Percentiles rank a stretch among this genome's conserved stretches.
These are phyloP conservation scores for Netelia virgata DNA, from an alignment of 2,888 invertebrate species.

Conservation along the genomic window DNA sequence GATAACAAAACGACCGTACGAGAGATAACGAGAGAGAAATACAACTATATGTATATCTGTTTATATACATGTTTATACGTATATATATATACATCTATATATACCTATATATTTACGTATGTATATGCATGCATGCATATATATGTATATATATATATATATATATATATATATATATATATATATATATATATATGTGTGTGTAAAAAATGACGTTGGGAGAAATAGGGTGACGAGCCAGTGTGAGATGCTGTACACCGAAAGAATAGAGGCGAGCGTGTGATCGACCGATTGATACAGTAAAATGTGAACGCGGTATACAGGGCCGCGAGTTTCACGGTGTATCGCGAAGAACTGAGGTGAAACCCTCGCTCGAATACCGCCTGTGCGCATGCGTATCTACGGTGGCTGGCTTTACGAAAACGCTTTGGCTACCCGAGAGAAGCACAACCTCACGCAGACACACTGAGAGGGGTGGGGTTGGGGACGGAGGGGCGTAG, in stretches of 20 bases:
- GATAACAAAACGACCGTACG: not conserved
- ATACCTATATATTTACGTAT: not conserved
- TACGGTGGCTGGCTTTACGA: conserved; percentile 53
- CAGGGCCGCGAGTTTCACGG: conserved; percentile 75
- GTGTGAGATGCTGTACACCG: conserved; percentile 35
- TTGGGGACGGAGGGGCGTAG: conserved; percentile 25
- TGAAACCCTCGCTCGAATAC: conserved; percentile 67
- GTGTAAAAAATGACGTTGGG: conserved; percentile 4
- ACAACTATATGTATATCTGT: not conserved
- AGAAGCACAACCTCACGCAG: conserved; percentile 62
- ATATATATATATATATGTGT: conserved; percentile 8
- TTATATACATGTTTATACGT: not conserved
- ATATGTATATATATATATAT: conserved; percentile 8
- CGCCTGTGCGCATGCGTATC: conserved; percentile 65
- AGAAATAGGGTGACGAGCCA: conserved; percentile 20
- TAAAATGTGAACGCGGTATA: conserved; percentile 67
- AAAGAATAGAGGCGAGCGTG: conserved; percentile 46
- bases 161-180: not conserved
- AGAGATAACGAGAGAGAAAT: conserved; percentile 18
- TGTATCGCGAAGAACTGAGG: conserved; percentile 78
- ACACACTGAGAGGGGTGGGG: conserved; percentile 23
- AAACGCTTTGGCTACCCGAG: conserved; percentile 63
- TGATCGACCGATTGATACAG: conserved; percentile 69
- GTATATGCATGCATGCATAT: not conserved
- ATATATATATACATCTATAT: conserved; percentile 5